Conservation (phyloP, 2,888 invertebrate genomes). For the Agrochola macilenta region DNA sequence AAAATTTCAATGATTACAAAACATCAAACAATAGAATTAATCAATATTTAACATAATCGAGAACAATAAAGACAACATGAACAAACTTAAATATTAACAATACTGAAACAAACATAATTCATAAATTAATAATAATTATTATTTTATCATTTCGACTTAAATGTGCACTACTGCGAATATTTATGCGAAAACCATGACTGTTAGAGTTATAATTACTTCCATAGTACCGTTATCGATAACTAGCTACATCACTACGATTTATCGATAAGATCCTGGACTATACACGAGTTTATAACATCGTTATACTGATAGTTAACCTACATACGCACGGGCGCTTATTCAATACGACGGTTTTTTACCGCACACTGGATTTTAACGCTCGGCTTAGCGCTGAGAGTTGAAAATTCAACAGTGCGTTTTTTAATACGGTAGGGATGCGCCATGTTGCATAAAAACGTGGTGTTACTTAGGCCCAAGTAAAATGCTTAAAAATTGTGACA, state of each 20-base stretch:
- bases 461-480: background rate
- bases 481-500: background rate
- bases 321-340: too few relatives aligned
- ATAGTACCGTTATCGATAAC: background rate
- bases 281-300: background rate
- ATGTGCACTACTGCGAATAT: conserved; percentile 14
- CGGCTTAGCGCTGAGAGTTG: too few relatives aligned
- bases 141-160: background rate
- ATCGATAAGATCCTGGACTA: background rate
- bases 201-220: background rate
- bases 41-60: conserved; percentile 54
- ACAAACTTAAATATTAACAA: conserved; percentile 51
- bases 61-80: conserved; percentile 37
- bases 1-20: conserved; percentile 12
- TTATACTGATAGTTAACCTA: background rate
- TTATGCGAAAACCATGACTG: background rate
- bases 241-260: background rate
- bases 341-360: too few relatives aligned
- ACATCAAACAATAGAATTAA: conserved; percentile 28
- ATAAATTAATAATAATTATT: background rate
- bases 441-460: too few relatives aligned
- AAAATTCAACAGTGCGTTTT: too few relatives aligned
- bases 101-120: conserved; percentile 41
- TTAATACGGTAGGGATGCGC: too few relatives aligned
- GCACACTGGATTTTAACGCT: too few relatives aligned